Percentiles rank a stretch among this genome's conserved stretches.
These are phyloP conservation scores for Apamea anceps DNA, from an alignment of 2,888 invertebrate species.

Conservation along the genomic window DNA sequence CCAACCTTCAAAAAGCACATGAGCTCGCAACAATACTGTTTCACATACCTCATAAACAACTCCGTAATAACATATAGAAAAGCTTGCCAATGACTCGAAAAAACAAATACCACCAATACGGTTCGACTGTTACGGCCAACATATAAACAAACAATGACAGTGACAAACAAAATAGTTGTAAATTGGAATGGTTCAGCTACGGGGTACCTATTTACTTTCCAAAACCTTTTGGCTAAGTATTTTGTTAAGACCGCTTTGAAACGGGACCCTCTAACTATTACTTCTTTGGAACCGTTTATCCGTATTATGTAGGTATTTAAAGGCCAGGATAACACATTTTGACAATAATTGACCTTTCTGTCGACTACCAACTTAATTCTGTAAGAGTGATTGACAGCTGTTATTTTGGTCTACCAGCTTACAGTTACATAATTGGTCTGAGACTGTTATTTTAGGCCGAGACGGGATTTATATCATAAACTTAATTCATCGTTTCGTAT, in stretches of 20 bases:
- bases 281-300: neutral
- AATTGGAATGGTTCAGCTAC: no score
- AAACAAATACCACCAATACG: constrained; percentile 3
- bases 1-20: neutral
- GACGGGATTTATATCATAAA: neutral
- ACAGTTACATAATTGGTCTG: constrained; percentile 1
- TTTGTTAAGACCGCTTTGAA: neutral
- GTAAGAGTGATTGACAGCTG: neutral
- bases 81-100: neutral
- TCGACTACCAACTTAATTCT: neutral
- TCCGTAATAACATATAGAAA: neutral
- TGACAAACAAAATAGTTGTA: no score
- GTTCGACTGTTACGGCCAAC: constrained; percentile 11
- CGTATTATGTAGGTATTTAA: neutral
- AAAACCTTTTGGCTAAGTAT: neutral
- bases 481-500: no score
- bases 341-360: neutral
- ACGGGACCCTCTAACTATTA: neutral
- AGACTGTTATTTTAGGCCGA: neutral
- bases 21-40: neutral
- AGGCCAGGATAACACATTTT: neutral
- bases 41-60: neutral
- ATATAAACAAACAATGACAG: constrained; percentile 10
- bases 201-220: constrained; percentile 12
- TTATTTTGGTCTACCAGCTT: neutral